Base-by-base conservation (phyloP, 2,113 vertebrate species). In the Passer montanus region DNA sequence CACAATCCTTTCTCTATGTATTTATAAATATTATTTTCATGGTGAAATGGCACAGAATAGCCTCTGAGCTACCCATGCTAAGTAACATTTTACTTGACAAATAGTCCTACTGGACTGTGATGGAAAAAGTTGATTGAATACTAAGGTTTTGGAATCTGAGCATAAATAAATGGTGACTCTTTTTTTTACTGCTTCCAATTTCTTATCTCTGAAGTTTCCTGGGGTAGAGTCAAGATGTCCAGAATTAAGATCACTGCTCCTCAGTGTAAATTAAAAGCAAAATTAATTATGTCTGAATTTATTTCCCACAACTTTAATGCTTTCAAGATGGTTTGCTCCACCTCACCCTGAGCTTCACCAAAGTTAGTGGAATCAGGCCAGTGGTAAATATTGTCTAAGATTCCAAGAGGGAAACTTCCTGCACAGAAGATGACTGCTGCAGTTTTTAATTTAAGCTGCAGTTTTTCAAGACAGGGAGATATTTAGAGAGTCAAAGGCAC, bases 371-470 rank as follows among this genome's bases (percentile, higher is more conserved):
- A 95, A 75, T 75, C 33, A 82, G 88, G 85, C 91, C 91, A 96
- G 76, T 67, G 87, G 90, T 94, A 91, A 96, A 94, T 74, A 85
- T 33, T 73, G 67, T 41, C 74, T 92, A 75, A 93, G 92, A 37
- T 87, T 96, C 91, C 83, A 95, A 95, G 93, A 95, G 84, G 26
- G 93, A 93, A 76, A 95, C 84, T 90, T 58, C 87, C 74, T 97
- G 93, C 55, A 88, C 88, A 95, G 84, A 96, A 87, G 90, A 95
- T 84, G 92, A 93, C 94, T 96, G 81, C 75, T 96, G 76, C 89
- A 97, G 91, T 97, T 97, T 97, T 82, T 93, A 95, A 95, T 97
- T 97, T 97, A 96, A 94, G 85, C 50, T 94, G 94, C 84, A 96
- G 30, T 63, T 95, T 97, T 96, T 94, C 59, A 84, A 82, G 83